Conservation (phyloP, 2,797 vertebrate genomes). For the Notamacropus eugenii region DNA sequence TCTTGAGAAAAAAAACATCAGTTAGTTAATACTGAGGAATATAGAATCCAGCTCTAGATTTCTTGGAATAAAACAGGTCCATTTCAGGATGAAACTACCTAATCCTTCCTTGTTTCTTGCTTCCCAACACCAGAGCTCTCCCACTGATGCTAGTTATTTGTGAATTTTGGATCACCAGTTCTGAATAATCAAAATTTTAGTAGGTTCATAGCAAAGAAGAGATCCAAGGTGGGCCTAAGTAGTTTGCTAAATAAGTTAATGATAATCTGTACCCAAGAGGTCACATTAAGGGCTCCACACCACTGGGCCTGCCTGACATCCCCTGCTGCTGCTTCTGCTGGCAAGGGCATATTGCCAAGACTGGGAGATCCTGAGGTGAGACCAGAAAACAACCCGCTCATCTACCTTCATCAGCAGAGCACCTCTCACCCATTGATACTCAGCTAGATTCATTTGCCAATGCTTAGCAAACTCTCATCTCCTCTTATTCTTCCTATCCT, state of each 20-base stretch:
- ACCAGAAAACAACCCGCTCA: background rate
- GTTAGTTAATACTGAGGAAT: background rate
- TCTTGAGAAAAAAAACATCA: background rate
- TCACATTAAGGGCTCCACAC: background rate
- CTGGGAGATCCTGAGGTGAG: background rate
- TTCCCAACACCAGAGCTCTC: background rate
- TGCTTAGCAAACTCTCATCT: background rate
- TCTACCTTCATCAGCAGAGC: background rate
- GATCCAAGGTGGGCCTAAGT: background rate
- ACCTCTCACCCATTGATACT: background rate
- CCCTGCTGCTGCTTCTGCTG: background rate
- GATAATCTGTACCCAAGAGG: background rate
- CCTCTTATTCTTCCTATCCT: background rate
- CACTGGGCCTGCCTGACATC: background rate
- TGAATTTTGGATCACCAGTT: background rate
- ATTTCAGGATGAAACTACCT: background rate
- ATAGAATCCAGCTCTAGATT: background rate
- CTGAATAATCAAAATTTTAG: background rate
- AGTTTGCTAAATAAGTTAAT: background rate
- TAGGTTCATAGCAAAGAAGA: background rate
- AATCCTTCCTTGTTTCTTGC: background rate
- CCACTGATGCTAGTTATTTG: background rate
- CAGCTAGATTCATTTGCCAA: background rate
- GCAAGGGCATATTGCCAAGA: background rate
- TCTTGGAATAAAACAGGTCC: background rate